Evolutionary conservation across 1,140 invertebrate species (phyloP).

Genomic region (Lerema accius): DNA sequence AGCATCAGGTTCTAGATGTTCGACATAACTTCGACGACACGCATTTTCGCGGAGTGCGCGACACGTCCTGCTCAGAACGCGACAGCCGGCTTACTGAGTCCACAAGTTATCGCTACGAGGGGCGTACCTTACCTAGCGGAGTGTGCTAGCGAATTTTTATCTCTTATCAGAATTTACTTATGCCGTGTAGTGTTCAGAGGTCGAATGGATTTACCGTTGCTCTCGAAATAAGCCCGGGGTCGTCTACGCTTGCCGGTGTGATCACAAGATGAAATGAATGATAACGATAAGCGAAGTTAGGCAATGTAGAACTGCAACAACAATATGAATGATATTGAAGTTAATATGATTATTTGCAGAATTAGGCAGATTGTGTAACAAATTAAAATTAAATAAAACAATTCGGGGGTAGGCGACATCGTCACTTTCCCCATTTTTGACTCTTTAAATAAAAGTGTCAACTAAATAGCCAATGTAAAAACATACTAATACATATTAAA

Average conservation of each 20-base stretch:
- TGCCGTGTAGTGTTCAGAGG: conserved; percentile 38
- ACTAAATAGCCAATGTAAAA: too few species aligned
- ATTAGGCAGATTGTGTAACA: too few species aligned
- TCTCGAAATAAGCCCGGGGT: conserved; percentile 20
- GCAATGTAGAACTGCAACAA: too few species aligned
- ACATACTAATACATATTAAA: too few species aligned
- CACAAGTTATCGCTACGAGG: conserved; percentile 23
- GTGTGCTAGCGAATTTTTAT: conserved; percentile 48
- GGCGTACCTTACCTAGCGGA: conserved; percentile 34
- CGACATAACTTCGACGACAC: conserved; percentile 20
- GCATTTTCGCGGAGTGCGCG: conserved; percentile 32
- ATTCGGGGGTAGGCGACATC: too few species aligned
- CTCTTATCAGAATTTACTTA: conserved; percentile 60
- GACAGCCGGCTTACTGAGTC: conserved; percentile 46
- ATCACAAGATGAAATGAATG: conserved; percentile 6
- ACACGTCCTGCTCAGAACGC: conserved; percentile 41
- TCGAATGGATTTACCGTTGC: conserved; percentile 33
- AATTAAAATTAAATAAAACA: too few species aligned
- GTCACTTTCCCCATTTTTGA: too few species aligned
- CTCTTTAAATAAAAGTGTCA: too few species aligned
- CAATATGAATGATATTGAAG: too few species aligned
- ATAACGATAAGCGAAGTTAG: neutral
- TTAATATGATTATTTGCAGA: too few species aligned
- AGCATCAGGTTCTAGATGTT: conserved; percentile 35
- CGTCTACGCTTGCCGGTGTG: conserved; percentile 7